Conservation (phyloP, 92 coral and sea anemone genomes). For the Blastomussa wellsi region DNA sequence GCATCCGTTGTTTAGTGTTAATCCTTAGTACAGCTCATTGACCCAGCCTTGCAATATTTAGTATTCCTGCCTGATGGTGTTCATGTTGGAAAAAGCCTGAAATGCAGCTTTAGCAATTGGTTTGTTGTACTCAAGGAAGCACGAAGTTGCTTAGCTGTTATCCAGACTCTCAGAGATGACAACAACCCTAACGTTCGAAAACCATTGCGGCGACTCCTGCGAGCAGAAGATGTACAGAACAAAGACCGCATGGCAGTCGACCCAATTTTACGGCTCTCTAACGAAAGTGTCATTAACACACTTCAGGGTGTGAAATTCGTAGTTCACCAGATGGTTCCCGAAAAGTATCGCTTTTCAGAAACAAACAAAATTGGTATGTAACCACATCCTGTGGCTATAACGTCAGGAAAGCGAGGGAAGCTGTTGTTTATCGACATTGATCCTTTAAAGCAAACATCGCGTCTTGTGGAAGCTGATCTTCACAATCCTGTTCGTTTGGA, state of each 20-base stretch:
- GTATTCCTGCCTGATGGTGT: constrained; percentile 57
- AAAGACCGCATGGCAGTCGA: constrained; percentile 54
- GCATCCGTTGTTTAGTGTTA: not conserved
- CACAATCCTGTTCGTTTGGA: constrained; percentile 50
- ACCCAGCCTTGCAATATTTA: constrained; percentile 15
- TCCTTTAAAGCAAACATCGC: constrained; percentile 27
- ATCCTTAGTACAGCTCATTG: not conserved
- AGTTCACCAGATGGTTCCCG: constrained; percentile 54
- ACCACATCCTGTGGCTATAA: constrained; percentile 51
- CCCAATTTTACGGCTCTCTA: constrained; percentile 44
- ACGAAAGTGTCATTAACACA: constrained; percentile 37
- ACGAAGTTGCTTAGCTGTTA: not conserved
- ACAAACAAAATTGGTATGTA: constrained; percentile 47
- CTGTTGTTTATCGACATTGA: constrained; percentile 41
- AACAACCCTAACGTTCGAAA: not conserved
- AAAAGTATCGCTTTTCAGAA: constrained; percentile 42
- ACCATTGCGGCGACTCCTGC: not conserved
- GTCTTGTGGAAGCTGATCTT: constrained; percentile 44
- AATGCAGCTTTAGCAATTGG: constrained; percentile 45
- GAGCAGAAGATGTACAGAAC: constrained; percentile 2
- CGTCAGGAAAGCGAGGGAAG: constrained; percentile 38
- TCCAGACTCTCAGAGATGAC: constrained; percentile 1
- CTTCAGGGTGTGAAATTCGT: constrained; percentile 30
- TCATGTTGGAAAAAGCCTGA: constrained; percentile 56
- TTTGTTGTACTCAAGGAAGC: not conserved